Conservation (phyloP, 2,797 vertebrate genomes). For the Schizopygopsis pylzovi region DNA sequence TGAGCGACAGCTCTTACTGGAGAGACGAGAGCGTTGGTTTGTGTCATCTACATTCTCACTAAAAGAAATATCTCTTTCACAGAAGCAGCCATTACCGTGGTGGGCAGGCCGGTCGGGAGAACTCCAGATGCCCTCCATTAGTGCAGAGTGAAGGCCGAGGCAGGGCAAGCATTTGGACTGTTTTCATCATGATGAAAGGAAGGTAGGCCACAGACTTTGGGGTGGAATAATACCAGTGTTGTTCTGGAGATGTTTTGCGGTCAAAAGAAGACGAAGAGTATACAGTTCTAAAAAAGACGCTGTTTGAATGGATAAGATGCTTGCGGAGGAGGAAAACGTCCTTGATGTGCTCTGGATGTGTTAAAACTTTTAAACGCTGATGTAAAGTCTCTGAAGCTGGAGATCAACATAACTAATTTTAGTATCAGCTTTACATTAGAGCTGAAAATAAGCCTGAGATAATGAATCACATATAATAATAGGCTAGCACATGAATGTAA, state of each 20-base stretch:
- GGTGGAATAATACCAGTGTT: constrained; percentile 3
- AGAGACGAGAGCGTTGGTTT: constrained; percentile 45
- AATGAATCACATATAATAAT: neutral
- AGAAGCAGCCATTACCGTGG: constrained; percentile 48
- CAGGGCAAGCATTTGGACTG: constrained; percentile 35
- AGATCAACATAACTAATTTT: neutral
- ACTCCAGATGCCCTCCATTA: constrained; percentile 54
- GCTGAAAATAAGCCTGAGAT: neutral
- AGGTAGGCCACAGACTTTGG: neutral
- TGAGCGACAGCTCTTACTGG: constrained; percentile 18
- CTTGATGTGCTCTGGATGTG: constrained; percentile 10
- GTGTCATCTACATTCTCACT: neutral
- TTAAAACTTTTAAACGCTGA: neutral
- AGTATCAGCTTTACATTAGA: neutral
- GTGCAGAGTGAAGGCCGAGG: constrained; percentile 21
- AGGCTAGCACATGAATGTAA: neutral
- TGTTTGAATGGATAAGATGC: constrained; percentile 1
- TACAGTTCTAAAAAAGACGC: constrained; percentile 3
- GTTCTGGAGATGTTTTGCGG: constrained; percentile 19
- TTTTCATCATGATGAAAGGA: constrained; percentile 50
- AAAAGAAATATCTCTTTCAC: constrained; percentile 27
- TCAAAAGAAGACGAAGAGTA: constrained; percentile 12
- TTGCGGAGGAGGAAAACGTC: neutral
- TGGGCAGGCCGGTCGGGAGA: constrained; percentile 14
- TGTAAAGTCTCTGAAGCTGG: neutral